A percentile compares a stretch with the other conserved stretches of the same genome.
phyloP scores from a whole-genome alignment of 2,888 invertebrate genomes.

The Bibio marci region DNA sequence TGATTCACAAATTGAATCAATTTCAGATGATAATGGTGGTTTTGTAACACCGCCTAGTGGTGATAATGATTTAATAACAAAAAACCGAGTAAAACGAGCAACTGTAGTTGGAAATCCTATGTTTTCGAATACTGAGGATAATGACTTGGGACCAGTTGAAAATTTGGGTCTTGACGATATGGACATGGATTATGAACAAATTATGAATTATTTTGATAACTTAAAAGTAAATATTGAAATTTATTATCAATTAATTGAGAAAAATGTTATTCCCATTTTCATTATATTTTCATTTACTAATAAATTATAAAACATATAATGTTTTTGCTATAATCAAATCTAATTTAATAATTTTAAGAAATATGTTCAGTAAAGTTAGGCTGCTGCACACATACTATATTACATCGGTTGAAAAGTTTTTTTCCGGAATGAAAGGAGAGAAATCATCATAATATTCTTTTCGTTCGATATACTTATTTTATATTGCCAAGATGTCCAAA shows the following conservation, averaged over 20 bases:
- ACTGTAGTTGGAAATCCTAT: conserved; percentile 80
- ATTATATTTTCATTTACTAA: neutral
- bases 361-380: too few relatives aligned
- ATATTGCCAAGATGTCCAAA: too few relatives aligned
- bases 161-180: conserved; percentile 62
- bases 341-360: too few relatives aligned
- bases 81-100: conserved; percentile 52
- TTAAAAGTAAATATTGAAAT: conserved; percentile 51
- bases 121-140: conserved; percentile 37
- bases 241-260: neutral
- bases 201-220: conserved; percentile 97
- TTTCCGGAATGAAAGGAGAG: too few relatives aligned
- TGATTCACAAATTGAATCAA: conserved; percentile 9
- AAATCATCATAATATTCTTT: too few relatives aligned
- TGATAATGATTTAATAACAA: conserved; percentile 11
- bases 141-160: conserved; percentile 33
- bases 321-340: conserved; percentile 2
- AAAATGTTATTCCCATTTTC: neutral
- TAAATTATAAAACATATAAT: neutral
- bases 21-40: conserved; percentile 17
- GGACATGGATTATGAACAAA: conserved; percentile 93
- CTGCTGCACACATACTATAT: too few relatives aligned
- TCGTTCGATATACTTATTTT: too few relatives aligned
- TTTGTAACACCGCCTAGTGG: conserved; percentile 15
- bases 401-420: too few relatives aligned